phyloP scores from a whole-genome alignment of 92 coral and sea anemone genomes.

The Epizoanthus scotinus region DNA sequence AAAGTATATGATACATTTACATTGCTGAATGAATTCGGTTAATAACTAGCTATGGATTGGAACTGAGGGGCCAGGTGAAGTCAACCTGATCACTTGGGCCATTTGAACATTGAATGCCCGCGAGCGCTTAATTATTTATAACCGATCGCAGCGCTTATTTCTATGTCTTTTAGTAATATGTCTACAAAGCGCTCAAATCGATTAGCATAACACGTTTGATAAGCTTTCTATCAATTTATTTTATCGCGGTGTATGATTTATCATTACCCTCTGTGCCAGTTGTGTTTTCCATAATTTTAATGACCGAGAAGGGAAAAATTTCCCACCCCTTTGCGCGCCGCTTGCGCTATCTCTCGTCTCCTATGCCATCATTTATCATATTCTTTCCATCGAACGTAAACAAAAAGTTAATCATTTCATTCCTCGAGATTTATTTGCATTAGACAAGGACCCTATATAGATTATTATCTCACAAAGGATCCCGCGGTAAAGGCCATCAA shows the following conservation, averaged over 20 bases:
- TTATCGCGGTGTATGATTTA: conserved; percentile 50
- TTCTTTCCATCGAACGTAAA: conserved; percentile 26
- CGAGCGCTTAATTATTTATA: conserved; percentile 39
- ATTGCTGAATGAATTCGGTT: not conserved
- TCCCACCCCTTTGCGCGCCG: conserved; percentile 22
- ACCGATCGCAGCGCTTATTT: conserved; percentile 26
- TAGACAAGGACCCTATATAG: conserved; percentile 56
- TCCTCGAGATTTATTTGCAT: conserved; percentile 59
- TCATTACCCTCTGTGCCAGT: conserved; percentile 46
- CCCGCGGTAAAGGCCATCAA: conserved; percentile 55
- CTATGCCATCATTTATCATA: conserved; percentile 36
- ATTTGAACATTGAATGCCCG: conserved; percentile 24
- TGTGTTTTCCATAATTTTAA: conserved; percentile 24
- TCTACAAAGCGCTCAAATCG: conserved; percentile 45
- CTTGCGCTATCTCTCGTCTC: conserved; percentile 18
- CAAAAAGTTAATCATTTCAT: conserved; percentile 47
- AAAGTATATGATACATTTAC: conserved; percentile 4
- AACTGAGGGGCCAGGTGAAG: conserved; percentile 21
- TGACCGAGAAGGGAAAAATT: conserved; percentile 17
- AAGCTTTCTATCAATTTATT: conserved; percentile 46
- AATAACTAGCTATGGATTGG: not conserved
- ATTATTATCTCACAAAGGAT: conserved; percentile 63
- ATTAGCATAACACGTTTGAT: conserved; percentile 49
- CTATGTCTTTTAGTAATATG: conserved; percentile 25
- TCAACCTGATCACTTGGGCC: conserved; percentile 10